Conservation (phyloP, 2,888 invertebrate species). For the Lucinisca nassula region DNA sequence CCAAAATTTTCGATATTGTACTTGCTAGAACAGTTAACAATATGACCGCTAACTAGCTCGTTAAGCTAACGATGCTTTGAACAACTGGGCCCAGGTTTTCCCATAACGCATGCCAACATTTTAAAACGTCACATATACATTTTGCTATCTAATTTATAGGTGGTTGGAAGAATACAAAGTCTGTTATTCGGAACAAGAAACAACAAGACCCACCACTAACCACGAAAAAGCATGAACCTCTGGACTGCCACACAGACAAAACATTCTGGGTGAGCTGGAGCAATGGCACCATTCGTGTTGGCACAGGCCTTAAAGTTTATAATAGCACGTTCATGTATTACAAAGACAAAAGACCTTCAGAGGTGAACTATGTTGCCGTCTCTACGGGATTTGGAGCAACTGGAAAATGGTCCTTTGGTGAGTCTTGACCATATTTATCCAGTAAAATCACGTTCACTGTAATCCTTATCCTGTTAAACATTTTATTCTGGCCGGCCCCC, state of each 20-base stretch:
- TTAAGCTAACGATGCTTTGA: too few relatives aligned
- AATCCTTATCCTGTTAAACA: too few relatives aligned
- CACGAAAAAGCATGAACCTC: neutral
- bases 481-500: too few relatives aligned
- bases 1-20: too few relatives aligned
- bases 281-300: neutral
- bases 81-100: too few relatives aligned
- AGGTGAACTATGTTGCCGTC: neutral
- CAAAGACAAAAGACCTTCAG: neutral
- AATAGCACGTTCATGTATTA: neutral
- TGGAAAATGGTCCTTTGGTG: neutral
- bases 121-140: too few relatives aligned
- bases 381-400: neutral
- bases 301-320: neutral
- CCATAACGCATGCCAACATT: too few relatives aligned
- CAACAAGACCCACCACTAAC: neutral
- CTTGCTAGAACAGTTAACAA: too few relatives aligned
- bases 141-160: neutral
- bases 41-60: too few relatives aligned
- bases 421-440: too few relatives aligned
- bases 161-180: neutral
- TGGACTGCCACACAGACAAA: neutral
- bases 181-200: neutral
- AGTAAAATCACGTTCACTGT: too few relatives aligned
- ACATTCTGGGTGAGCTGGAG: neutral